Conservation (phyloP, 2,797 vertebrate genomes). For the Lophotriccus pileatus region DNA sequence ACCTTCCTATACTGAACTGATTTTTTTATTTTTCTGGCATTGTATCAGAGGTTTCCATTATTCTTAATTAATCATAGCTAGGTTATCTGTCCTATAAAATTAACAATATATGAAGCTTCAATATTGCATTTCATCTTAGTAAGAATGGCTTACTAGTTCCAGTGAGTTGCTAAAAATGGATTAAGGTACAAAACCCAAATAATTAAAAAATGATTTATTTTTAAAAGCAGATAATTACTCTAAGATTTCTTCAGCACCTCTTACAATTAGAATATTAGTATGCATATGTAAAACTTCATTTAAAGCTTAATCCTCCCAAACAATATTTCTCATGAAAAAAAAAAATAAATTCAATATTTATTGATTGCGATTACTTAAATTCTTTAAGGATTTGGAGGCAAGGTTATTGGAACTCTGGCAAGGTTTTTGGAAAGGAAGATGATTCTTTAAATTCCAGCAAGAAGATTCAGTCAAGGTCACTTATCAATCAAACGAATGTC, state of each 20-base stretch:
- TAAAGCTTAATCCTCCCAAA: not conserved
- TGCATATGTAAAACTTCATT: not conserved
- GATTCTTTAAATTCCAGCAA: slow-evolving; percentile 38
- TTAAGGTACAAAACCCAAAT: not conserved
- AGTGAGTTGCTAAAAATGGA: not conserved
- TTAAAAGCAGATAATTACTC: not conserved
- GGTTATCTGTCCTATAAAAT: not conserved
- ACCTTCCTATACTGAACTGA: not conserved
- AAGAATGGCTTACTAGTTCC: not conserved
- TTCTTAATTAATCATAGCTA: slow-evolving; percentile 14
- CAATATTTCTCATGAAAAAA: not conserved
- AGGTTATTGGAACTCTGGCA: not conserved
- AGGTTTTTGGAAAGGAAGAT: slow-evolving; percentile 6
- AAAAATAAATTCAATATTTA: not conserved
- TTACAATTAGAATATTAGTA: not conserved
- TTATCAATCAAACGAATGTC: slow-evolving; percentile 68
- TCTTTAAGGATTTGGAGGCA: slow-evolving; percentile 1
- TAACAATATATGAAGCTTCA: not conserved
- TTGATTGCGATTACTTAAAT: not conserved
- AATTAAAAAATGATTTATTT: not conserved
- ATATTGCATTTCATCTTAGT: slow-evolving; percentile 1
- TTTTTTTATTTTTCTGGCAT: not conserved
- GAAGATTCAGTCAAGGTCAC: slow-evolving; percentile 58
- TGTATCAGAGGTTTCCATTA: not conserved
- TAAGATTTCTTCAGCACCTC: not conserved